Evolutionary conservation across 2,113 vertebrate species (phyloP), one percentile per base, ranked within the genome.

Genomic region (Numenius arquata): DNA sequence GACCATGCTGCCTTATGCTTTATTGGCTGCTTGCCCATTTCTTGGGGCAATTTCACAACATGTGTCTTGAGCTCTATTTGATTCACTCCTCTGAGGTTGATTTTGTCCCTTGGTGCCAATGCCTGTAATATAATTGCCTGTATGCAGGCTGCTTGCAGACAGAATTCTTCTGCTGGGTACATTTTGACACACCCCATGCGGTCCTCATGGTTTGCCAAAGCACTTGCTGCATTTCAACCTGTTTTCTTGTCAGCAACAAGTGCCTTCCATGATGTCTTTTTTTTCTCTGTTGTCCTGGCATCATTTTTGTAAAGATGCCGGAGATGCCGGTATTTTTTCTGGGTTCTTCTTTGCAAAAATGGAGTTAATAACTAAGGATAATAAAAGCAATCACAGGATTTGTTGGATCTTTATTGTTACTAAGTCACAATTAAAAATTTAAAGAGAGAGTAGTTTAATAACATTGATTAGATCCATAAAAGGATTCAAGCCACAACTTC

Each of bases 21-120:
- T 79, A 76, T 82, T 98, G 97, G 96, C 90, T 89, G 68, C 86
- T 73, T 97, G 94, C 96, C 97, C 41, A 40, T 90, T 96, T 96
- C 96, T 95, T 96, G 92, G 92, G 83, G 96, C 95, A 88, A 94
- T 97, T 97, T 97, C 95, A 98, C 93, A 91, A 26, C 89, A 88
- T 66, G 77, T 72, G 89, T 97, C 91, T 94, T 97, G 76, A 96
- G 89, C 77, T 97, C 67, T 97, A 91, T 95, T 97, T 96, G 94
- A 97, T 88, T 97, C 71, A 88, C 72, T 95, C 93, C 92, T 97
- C 89, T 79, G 92, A 95, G 88, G 83, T 3, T 88, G 72, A 95
- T 97, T 97, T 97, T 96, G 77, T 98, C 94, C 91, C 76, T 77
- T 82, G 65, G 66, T 95, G 87, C 89, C 93, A 95, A 75, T 95